Conservation (phyloP, 2,797 vertebrate genomes). For the Sebastolobus altivelis region DNA sequence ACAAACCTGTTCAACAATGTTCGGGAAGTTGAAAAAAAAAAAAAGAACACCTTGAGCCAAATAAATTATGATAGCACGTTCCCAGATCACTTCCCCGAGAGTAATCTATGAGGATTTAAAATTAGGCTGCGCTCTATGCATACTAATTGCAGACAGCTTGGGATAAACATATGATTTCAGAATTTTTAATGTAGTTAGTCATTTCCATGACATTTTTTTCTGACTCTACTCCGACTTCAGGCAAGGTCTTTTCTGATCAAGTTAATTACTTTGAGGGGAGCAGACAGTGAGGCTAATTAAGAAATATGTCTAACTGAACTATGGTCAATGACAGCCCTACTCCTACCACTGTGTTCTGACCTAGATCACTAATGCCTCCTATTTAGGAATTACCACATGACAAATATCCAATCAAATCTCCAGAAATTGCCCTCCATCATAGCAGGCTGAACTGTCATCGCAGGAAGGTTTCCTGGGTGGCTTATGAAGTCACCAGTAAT, state of each 20-base stretch:
- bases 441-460: conserved; percentile 41
- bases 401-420: conserved; percentile 79
- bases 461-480: conserved; percentile 56
- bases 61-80: conserved; percentile 71
- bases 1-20: conserved; percentile 62
- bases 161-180: conserved; percentile 78
- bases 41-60: conserved; percentile 69
- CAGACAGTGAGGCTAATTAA: conserved; percentile 85
- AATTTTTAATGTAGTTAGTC: conserved; percentile 72
- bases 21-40: conserved; percentile 33
- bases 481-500: conserved; percentile 71
- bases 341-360: conserved; percentile 78
- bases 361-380: conserved; percentile 79
- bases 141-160: conserved; percentile 75
- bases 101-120: conserved; percentile 77
- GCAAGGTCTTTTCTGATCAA: conserved; percentile 83
- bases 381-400: conserved; percentile 78
- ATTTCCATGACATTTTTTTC: conserved; percentile 52
- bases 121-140: conserved; percentile 67
- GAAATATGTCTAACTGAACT: conserved; percentile 80
- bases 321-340: conserved; percentile 79
- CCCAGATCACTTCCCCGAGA: conserved; percentile 68
- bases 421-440: conserved; percentile 65
- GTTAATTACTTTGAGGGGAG: conserved; percentile 82
- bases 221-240: conserved; percentile 68